phyloP scores from a whole-genome alignment of 1,140 invertebrate genomes.

The Apis dorsata region DNA sequence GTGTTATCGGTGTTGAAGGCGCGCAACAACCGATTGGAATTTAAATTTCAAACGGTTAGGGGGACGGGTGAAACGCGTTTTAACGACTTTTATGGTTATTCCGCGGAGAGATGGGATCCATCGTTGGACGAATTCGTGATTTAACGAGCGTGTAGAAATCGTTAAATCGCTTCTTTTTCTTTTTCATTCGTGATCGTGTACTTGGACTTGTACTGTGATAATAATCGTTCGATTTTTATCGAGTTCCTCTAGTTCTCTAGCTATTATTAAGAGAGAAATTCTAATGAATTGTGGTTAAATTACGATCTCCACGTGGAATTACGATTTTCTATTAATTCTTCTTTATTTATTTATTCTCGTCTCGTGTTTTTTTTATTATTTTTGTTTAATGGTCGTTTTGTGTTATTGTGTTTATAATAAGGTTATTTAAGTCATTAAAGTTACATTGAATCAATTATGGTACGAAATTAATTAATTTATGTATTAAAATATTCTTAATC shows the following conservation, averaged over 20 bases:
- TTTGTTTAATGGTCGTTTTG: not conserved
- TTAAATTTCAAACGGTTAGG: slow-evolving; percentile 3
- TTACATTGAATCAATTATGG: too few relatives aligned
- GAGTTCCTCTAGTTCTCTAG: not conserved
- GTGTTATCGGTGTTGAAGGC: not conserved
- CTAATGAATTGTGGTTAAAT: not conserved
- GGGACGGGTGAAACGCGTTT: not conserved
- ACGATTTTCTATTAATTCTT: not conserved
- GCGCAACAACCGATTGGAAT: not conserved
- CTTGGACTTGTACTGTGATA: not conserved
- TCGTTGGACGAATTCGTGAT: not conserved
- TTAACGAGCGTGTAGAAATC: not conserved
- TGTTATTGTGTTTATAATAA: too few relatives aligned
- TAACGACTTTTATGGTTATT: not conserved
- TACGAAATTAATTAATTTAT: not conserved
- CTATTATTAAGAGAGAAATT: not conserved
- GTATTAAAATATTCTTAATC: not conserved
- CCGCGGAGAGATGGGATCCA: not conserved
- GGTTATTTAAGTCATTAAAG: too few relatives aligned
- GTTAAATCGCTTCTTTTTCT: not conserved
- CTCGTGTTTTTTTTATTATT: not conserved
- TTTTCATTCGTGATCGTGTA: too few relatives aligned
- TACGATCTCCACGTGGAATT: not conserved
- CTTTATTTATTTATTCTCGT: not conserved
- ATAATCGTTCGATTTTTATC: not conserved